phyloP scores from a whole-genome alignment of 2,888 invertebrate species.

The Metacarcinus magister region DNA sequence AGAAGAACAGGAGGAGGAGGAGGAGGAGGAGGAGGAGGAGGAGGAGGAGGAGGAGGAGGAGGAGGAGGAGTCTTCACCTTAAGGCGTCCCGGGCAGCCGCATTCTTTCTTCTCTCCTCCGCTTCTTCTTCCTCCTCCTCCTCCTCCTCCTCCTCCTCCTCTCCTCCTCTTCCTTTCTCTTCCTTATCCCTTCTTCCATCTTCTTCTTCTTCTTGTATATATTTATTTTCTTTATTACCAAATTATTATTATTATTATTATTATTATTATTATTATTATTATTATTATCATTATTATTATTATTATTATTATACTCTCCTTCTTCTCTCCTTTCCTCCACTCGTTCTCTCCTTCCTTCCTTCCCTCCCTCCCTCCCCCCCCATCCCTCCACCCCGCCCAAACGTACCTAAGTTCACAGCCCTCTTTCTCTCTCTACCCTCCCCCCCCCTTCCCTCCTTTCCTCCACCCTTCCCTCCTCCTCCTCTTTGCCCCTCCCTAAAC shows the following conservation, averaged over 20 bases:
- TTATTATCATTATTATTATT: background rate
- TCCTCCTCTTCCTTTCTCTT: too few relatives aligned
- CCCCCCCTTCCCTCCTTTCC: background rate
- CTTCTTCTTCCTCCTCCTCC: background rate
- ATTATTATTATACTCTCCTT: background rate
- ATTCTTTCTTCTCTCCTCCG: background rate
- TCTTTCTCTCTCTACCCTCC: too few relatives aligned
- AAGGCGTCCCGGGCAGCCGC: slow-evolving; percentile 12
- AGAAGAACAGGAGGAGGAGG: background rate
- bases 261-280: background rate
- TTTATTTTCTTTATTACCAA: background rate
- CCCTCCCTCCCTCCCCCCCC: background rate
- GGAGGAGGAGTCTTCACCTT: slow-evolving; percentile 10
- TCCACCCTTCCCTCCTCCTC: background rate
- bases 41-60: slow-evolving; percentile 27
- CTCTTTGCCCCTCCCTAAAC: background rate
- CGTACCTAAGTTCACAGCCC: background rate
- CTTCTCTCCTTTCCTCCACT: background rate
- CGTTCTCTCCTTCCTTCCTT: background rate
- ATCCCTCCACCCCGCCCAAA: background rate
- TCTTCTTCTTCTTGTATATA: background rate
- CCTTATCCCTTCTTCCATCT: background rate
- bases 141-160: too few relatives aligned
- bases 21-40: slow-evolving; percentile 9
- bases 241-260: background rate